A percentile compares a stretch with the other conserved stretches of the same genome.
phyloP scores from a whole-genome alignment of 1,140 invertebrate genomes.

The Neodiprion fabricii region DNA sequence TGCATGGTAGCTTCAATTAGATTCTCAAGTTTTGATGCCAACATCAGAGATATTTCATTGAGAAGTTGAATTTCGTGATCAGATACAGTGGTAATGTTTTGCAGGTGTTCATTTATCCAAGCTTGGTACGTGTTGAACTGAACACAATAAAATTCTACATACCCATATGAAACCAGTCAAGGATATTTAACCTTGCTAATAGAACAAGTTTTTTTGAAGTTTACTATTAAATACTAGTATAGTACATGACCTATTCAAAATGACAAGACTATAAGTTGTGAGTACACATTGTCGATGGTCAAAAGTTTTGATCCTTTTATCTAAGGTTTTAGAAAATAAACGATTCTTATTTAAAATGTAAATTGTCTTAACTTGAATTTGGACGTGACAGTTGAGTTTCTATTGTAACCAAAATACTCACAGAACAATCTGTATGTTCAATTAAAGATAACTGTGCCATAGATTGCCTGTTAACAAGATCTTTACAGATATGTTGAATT shows the following conservation, averaged over 20 bases:
- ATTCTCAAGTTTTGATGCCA: conserved; percentile 42
- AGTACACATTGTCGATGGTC: conserved; percentile 11
- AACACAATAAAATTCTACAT: conserved; percentile 23
- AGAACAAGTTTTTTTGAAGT: too few species aligned
- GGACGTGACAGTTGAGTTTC: too few species aligned
- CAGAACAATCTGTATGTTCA: conserved; percentile 36
- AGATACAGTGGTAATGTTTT: conserved; percentile 30
- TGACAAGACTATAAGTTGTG: not conserved
- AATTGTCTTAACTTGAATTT: too few species aligned
- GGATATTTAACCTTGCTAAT: too few species aligned
- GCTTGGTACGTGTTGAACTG: conserved; percentile 43
- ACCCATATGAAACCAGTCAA: not conserved
- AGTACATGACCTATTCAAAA: too few species aligned
- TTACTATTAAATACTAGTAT: too few species aligned
- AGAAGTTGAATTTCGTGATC: conserved; percentile 37
- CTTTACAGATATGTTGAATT: conserved; percentile 39
- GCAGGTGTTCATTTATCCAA: conserved; percentile 40
- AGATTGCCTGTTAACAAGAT: conserved; percentile 34
- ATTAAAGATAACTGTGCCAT: conserved; percentile 32
- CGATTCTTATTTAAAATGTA: too few species aligned
- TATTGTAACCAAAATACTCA: conserved; percentile 29
- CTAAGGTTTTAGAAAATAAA: too few species aligned
- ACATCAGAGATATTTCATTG: conserved; percentile 29
- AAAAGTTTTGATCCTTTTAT: too few species aligned
- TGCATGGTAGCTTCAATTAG: conserved; percentile 43